Percentiles rank a stretch among this genome's conserved stretches.
Conservation (phyloP, 2,888 invertebrate genomes). For the Drosophila nigritarsus region DNA sequence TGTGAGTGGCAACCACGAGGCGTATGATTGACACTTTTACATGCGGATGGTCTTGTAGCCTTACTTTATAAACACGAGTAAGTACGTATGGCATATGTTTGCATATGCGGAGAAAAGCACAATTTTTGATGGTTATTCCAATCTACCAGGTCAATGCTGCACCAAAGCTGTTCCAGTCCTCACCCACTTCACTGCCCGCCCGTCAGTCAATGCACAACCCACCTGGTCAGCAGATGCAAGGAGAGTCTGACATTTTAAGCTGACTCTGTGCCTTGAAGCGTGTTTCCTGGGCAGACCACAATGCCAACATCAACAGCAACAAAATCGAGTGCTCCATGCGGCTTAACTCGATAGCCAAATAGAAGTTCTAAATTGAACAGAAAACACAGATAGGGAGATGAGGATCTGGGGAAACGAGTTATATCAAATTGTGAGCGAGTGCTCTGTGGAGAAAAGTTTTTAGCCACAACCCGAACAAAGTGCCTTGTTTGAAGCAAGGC, state of each 20-base stretch:
- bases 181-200: neutral
- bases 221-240: slow-evolving; percentile 10
- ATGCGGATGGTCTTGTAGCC: neutral
- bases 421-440: slow-evolving; percentile 29
- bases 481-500: neutral
- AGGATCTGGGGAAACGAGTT: neutral
- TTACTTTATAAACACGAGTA: neutral
- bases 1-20: neutral
- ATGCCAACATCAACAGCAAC: neutral
- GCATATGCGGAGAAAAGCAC: slow-evolving; percentile 6
- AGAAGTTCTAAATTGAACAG: slow-evolving; percentile 4
- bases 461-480: slow-evolving; percentile 28
- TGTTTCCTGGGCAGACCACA: slow-evolving; percentile 7
- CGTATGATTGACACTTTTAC: slow-evolving; percentile 34
- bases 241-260: slow-evolving; percentile 25
- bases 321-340: slow-evolving; percentile 18
- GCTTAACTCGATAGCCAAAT: slow-evolving; percentile 33
- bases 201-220: neutral
- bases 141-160: slow-evolving; percentile 5
- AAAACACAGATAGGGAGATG: neutral
- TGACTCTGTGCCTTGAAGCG: slow-evolving; percentile 33
- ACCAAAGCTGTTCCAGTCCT: slow-evolving; percentile 6
- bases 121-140: slow-evolving; percentile 6
- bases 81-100: slow-evolving; percentile 7
- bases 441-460: slow-evolving; percentile 24